Base-by-base conservation (phyloP, 2,113 vertebrate species). In the Tiliqua scincoides region DNA sequence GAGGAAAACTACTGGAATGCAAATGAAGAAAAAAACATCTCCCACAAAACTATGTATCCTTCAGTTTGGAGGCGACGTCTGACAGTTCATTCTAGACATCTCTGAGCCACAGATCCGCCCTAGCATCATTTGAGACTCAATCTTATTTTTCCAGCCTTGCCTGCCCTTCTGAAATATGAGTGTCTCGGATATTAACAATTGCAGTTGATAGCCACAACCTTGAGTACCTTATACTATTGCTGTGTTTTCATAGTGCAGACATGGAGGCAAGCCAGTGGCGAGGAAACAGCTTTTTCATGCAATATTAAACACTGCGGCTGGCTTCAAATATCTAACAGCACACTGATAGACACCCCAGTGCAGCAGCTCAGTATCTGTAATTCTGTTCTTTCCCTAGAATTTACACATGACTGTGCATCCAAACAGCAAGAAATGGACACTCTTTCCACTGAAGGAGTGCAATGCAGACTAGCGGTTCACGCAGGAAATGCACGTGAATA, bases 1-100 rank as follows among this genome's bases (percentile, higher is more conserved):
- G 89, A 0, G 0, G 72, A 73, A 86, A 72, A 84, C 68, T 87
- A 79, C 68, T 85, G 79, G 87, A 92, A 89, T 30, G 20, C 59
- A 74, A 87, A 84, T 61, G 59, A 7, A 90, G 90, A 94, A 94
- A 88, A 23, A 17, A 18, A 17, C 27, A 40, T 6, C 32, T 15
- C 10, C 54, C 14, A 12, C 82, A 94, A 91, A 89, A 88, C 65
- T 87, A 59, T 88, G 87, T 89, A 87, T 92, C 91, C 78, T 83
- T 94, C 30, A 88, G 85, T 80, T 85, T 88, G 93, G 93, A 95
- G 90, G 91, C 93, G 94, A 95, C 87, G 91, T 94, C 93, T 96
- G 86, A 90, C 84, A 81, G 89, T 79, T 90, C 91, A 91, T 93
- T 94, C 85, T 78, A 91, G 88, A 61, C 52, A 84, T 63, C 87